Base-by-base conservation (phyloP, 2,797 vertebrate species). In the Botia almorhae region DNA sequence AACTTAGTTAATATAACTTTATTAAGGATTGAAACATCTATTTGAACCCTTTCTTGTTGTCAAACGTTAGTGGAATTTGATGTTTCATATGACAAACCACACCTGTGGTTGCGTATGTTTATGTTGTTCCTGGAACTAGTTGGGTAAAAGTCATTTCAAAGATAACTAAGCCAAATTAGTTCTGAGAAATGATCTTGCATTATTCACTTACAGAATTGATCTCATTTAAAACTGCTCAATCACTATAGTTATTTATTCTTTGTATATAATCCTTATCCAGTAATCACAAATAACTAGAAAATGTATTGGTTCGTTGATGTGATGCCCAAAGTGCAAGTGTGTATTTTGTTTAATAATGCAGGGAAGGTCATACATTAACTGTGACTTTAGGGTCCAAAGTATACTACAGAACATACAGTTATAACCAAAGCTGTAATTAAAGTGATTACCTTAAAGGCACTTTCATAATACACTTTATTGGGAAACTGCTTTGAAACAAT, bases 51-150 rank as follows among this genome's bases (percentile, higher is more conserved):
- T 61, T 48, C 56, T 63, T 26, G n/a, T 75, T 65, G 61, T 67
- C 63, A 50, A n/a, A 67, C 0, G 2, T 65, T 64, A 75, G 13
- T 53, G 61, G 26, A 76, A 67, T 63, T 46, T 46, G 43, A 46
- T 11, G 60, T 33, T 33, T 63, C 26, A 63, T 17, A 26, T 60
- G 56, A 60, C 23, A 11, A 26, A 60, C 11, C 56, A 60, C 11
- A 26, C 55, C 55, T n/a, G n/a, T n/a, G n/a, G n/a, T n/a, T n/a
- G n/a, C n/a, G n/a, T n/a, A 39, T 39, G 36, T 39, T 39, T 4
- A 39, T 61, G 21, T 61, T 13, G 13, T 61, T 64, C 61, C 33
- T 64, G 29, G 61, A 36, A 64, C 16, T 14, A n/a, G 33, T 13
- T 39, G 16, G 17, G 39, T 65, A 19, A 65, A 39, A 39, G 63